phyloP scores from a whole-genome alignment of 2,797 vertebrate species.

The Buceros bicornis region DNA sequence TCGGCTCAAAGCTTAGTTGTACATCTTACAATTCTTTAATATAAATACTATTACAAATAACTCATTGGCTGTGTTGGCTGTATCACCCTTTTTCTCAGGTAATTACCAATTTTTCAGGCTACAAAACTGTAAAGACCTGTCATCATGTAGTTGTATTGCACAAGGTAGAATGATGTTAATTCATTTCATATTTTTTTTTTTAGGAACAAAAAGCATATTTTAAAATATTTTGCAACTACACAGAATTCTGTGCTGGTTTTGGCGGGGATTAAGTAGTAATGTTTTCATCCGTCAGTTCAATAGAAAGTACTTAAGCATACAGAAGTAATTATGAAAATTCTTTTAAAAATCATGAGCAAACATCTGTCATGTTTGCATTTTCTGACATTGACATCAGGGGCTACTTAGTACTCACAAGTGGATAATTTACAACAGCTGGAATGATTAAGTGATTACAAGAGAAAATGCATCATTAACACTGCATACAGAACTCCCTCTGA shows the following conservation, averaged over 20 bases:
- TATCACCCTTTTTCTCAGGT: neutral
- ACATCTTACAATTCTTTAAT: neutral
- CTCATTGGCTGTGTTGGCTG: neutral
- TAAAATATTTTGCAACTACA: neutral
- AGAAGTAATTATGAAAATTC: neutral
- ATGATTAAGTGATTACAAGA: constrained; percentile 1
- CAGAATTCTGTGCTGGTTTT: neutral
- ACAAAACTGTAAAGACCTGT: neutral
- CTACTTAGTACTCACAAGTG: neutral
- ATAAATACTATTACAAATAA: neutral
- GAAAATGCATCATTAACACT: neutral
- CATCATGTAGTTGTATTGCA: neutral
- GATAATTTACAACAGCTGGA: constrained; percentile 13
- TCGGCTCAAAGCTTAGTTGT: neutral
- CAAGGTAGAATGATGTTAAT: neutral
- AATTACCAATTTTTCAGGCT: neutral
- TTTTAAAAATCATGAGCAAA: neutral
- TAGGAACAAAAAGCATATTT: neutral
- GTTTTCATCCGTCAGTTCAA: neutral
- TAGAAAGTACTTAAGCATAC: neutral
- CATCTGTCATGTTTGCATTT: neutral
- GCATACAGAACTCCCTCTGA: neutral
- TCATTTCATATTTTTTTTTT: neutral
- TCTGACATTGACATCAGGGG: neutral
- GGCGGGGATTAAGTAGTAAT: neutral